Evolutionary conservation across 2,797 vertebrate species (phyloP), one percentile per base, ranked within the genome.

Genomic region (Momotus momota): DNA sequence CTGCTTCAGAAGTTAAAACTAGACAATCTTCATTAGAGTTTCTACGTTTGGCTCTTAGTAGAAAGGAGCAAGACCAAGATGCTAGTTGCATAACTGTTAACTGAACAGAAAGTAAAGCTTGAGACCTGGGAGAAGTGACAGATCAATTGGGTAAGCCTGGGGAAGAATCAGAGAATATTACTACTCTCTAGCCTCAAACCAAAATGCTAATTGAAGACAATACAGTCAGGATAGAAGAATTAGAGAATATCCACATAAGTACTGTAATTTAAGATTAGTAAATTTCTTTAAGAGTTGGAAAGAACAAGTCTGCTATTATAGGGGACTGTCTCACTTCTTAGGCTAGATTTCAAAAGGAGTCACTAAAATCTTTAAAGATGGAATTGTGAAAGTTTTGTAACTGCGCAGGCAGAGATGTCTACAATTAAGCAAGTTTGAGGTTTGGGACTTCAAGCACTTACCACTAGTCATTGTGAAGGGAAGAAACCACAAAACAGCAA

Each of bases 121-220:
- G 69, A 81, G 91, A 96, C 57, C 41, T 86, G 16, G 33, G 55
- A 93, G 83, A 97, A 97, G 65, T 84, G 58, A 93, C 74, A 97
- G 33, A 89, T 87, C 38, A 51, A n/a, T 35, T 18, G 19, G 51
- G 62, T 90, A 95, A 94, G 90, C 60, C 60, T 66, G 23, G 49
- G 46, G 29, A 75, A 89, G 45, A 95, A 88, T 38, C 75, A 74
- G 45, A 95, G 83, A 92, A 96, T 96, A 97, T 95, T 94, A 93
- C 40, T 92, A 62, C 35, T 71, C 74, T 92, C 52, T 25, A 57
- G 29, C 29, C 46, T 96, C 88, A 94, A 97, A 84, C 3, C 86
- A 85, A 97, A 97, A 97, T 69, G 72, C 49, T 97, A 97, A 96
- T 94, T 94, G 97, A 88, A 93, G 70, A 93, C 78, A 97, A 93